Evolutionary conservation across 2,113 vertebrate genomes (phyloP).

Genomic region (Paramisgurnus dabryanus): DNA sequence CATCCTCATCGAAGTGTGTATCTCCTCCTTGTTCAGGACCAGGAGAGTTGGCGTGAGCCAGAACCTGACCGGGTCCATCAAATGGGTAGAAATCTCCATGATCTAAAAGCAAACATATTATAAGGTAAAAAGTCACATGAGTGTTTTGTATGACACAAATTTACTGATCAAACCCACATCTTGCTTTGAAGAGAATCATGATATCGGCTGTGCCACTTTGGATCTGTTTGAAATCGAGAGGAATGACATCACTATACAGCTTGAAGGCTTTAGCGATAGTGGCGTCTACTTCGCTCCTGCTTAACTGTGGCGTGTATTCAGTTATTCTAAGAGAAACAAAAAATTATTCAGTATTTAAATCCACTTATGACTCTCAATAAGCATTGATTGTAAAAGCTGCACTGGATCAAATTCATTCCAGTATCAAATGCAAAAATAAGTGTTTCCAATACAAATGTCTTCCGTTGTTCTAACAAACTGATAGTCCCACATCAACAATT

Average conservation of each 20-base stretch:
- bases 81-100: conserved; percentile 75
- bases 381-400: no score
- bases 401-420: no score
- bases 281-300: conserved; percentile 61
- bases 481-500: no score
- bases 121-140: no score
- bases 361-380: no score
- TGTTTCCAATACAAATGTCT: conserved; percentile 45
- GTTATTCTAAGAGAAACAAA: conserved; percentile 63
- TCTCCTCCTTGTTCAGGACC: conserved; percentile 68
- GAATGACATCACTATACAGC: conserved; percentile 74
- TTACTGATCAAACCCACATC: conserved; percentile 58
- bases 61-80: conserved; percentile 65
- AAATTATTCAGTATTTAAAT: background rate
- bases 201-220: conserved; percentile 67
- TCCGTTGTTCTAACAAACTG: no score
- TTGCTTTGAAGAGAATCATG: conserved; percentile 71
- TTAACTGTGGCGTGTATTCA: conserved; percentile 67
- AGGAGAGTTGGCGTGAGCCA: conserved; percentile 76
- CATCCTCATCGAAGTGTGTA: conserved; percentile 78
- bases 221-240: conserved; percentile 70
- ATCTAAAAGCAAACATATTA: conserved; percentile 46
- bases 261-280: conserved; percentile 69
- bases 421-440: conserved; percentile 30
- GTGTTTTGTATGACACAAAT: background rate